phyloP scores from a whole-genome alignment of 2,888 invertebrate species.

The Tenthredo distinguenda region DNA sequence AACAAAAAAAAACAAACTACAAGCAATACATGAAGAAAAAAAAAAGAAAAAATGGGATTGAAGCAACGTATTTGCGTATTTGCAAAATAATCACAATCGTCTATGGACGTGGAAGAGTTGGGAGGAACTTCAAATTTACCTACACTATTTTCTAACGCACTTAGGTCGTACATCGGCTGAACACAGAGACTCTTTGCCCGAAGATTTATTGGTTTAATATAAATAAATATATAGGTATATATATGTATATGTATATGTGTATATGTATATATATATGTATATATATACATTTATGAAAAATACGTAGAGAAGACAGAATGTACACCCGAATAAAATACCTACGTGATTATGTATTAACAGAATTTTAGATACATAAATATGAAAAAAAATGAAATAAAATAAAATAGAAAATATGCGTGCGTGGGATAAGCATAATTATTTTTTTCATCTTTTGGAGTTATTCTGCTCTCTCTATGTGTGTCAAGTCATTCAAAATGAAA shows the following conservation, averaged over 20 bases:
- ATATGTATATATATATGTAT: not conserved
- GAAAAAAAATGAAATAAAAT: constrained; percentile 15
- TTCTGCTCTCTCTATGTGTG: constrained; percentile 63
- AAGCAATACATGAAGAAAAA: constrained; percentile 26
- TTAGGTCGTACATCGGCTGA: constrained; percentile 38
- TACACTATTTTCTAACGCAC: constrained; percentile 50
- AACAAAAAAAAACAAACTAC: constrained; percentile 13
- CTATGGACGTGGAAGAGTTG: not conserved
- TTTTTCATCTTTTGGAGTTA: constrained; percentile 60
- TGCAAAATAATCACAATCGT: constrained; percentile 1
- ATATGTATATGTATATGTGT: not conserved
- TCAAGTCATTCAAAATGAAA: constrained; percentile 58
- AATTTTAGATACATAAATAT: constrained; percentile 15
- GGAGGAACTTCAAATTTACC: constrained; percentile 9
- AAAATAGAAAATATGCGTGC: constrained; percentile 56
- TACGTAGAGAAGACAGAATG: constrained; percentile 44
- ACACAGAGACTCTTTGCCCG: constrained; percentile 29
- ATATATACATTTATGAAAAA: not conserved
- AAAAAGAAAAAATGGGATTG: not conserved
- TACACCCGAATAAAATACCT: not conserved
- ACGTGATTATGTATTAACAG: constrained; percentile 14
- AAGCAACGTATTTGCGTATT: constrained; percentile 15
- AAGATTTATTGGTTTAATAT: constrained; percentile 34
- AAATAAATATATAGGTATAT: not conserved
- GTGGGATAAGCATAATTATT: constrained; percentile 57